Conservation (phyloP, 2,888 invertebrate genomes). For the Drosophila quinaria region DNA sequence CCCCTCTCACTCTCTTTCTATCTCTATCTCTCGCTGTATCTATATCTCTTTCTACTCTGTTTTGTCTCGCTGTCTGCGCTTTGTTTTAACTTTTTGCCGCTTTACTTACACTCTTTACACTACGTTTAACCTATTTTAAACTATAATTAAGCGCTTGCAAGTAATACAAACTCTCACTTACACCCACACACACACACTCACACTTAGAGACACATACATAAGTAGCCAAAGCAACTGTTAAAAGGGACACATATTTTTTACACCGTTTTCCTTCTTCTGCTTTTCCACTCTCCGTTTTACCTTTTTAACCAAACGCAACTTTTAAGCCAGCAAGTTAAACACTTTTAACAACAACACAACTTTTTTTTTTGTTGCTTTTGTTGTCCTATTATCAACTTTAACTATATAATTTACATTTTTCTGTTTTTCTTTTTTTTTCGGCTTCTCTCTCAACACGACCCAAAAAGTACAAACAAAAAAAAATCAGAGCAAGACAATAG, state of each 20-base stretch:
- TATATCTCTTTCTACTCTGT: slow-evolving; percentile 31
- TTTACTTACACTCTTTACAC: slow-evolving; percentile 50
- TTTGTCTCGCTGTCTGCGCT: slow-evolving; percentile 60
- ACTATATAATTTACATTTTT: slow-evolving; percentile 55
- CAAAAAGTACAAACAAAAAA: slow-evolving; percentile 45
- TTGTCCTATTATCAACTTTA: slow-evolving; percentile 60
- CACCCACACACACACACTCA: slow-evolving; percentile 17
- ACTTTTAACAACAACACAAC: slow-evolving; percentile 74
- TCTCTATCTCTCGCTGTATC: slow-evolving; percentile 29
- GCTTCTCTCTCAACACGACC: slow-evolving; percentile 52
- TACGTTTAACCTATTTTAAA: slow-evolving; percentile 54
- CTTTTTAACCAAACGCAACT: slow-evolving; percentile 69
- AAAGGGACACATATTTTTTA: slow-evolving; percentile 67
- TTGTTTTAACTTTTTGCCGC: slow-evolving; percentile 54
- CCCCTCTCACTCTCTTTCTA: slow-evolving; percentile 23
- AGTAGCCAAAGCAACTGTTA: slow-evolving; percentile 56
- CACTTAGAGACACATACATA: slow-evolving; percentile 19
- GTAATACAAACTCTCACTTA: slow-evolving; percentile 28
- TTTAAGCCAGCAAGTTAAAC: slow-evolving; percentile 80
- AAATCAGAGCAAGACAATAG: slow-evolving; percentile 35
- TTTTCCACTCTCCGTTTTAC: slow-evolving; percentile 51
- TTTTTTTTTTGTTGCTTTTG: slow-evolving; percentile 52
- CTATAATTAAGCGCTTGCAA: slow-evolving; percentile 50
- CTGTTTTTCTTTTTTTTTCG: slow-evolving; percentile 11
- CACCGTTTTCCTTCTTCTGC: slow-evolving; percentile 39